Conservation (phyloP, 2,888 invertebrate species). For the Chorisops tibialis region DNA sequence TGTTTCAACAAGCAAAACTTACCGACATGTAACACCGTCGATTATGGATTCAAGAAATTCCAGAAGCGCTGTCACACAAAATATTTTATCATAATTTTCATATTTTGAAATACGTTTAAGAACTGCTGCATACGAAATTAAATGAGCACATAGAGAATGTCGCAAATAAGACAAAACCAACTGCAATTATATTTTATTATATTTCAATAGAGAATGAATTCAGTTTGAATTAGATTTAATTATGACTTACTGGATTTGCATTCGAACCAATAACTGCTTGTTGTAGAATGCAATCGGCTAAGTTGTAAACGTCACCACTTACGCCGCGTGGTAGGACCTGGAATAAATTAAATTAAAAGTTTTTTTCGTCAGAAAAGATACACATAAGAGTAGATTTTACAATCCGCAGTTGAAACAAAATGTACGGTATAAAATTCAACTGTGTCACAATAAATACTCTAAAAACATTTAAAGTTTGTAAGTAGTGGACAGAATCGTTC, state of each 20-base stretch:
- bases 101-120: conserved; percentile 84
- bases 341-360: too few relatives aligned
- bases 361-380: too few relatives aligned
- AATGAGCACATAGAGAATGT: conserved; percentile 85
- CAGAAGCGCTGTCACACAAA: conserved; percentile 80
- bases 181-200: conserved; percentile 46
- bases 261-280: conserved; percentile 92
- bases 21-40: conserved; percentile 57
- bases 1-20: too few relatives aligned
- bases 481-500: too few relatives aligned
- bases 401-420: too few relatives aligned
- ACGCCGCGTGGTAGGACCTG: conserved; percentile 79
- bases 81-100: conserved; percentile 80
- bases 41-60: conserved; percentile 76
- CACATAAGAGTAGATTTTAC: too few relatives aligned
- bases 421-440: too few relatives aligned
- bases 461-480: too few relatives aligned
- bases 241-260: conserved; percentile 62
- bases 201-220: background rate
- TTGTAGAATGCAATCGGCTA: conserved; percentile 89
- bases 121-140: conserved; percentile 89
- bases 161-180: conserved; percentile 87
- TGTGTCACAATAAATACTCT: too few relatives aligned
- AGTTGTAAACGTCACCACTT: conserved; percentile 88
- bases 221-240: too few relatives aligned